These are phyloP conservation scores for Eugnorisma glareosa DNA, from an alignment of 2,888 invertebrate species.

Conservation along the genomic window DNA sequence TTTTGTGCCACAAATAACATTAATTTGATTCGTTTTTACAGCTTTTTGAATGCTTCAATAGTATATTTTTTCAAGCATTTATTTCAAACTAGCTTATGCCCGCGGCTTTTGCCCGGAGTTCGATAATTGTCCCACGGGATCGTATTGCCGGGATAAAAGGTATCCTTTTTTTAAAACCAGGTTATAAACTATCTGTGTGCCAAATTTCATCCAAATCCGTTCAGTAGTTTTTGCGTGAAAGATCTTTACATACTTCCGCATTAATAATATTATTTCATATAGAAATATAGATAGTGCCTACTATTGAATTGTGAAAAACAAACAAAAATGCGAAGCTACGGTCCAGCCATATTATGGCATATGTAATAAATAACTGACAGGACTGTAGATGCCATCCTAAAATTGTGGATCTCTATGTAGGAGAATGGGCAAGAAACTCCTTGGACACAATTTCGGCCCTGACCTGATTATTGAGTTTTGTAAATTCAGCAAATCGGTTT, in stretches of 20 bases:
- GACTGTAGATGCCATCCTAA: not conserved
- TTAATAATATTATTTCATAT: no score
- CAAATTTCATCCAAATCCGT: no score
- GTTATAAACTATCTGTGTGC: no score
- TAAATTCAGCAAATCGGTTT: not conserved
- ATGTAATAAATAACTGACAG: not conserved
- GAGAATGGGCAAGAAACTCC: not conserved
- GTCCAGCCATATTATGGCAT: not conserved
- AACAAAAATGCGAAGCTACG: not conserved
- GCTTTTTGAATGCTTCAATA: no score
- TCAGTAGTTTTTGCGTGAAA: no score
- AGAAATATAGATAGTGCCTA: no score
- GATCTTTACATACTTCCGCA: no score
- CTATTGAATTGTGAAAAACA: not conserved
- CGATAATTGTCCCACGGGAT: no score
- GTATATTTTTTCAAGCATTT: no score
- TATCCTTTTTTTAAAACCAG: no score
- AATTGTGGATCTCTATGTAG: not conserved
- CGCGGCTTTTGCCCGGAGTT: no score
- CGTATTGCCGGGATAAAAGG: no score
- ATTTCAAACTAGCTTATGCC: not conserved
- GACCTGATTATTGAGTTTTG: not conserved
- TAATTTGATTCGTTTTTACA: not conserved
- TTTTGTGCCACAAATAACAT: slow-evolving; percentile 36
- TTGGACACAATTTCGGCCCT: not conserved